Percentiles rank a stretch among this genome's conserved stretches.
phyloP scores from a whole-genome alignment of 1,140 invertebrate genomes.

The Brachionus angularis region DNA sequence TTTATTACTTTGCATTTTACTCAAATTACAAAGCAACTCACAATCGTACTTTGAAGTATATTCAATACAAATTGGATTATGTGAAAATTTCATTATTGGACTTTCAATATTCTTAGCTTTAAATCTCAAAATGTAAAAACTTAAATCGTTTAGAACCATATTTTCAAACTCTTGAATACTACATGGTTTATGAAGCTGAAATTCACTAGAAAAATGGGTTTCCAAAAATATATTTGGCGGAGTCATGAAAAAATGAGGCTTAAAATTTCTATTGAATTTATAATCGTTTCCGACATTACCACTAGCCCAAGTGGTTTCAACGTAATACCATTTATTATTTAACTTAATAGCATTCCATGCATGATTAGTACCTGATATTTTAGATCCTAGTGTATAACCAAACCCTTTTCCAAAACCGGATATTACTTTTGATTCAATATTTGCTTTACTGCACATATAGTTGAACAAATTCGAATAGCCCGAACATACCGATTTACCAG shows the following conservation, averaged over 20 bases:
- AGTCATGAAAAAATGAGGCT: conserved; percentile 3
- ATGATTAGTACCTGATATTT: conserved; percentile 15
- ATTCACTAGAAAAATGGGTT: neutral
- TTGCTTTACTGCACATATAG: neutral
- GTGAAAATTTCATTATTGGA: neutral
- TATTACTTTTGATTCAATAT: neutral
- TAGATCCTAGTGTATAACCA: neutral
- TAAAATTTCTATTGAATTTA: neutral
- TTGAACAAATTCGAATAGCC: neutral
- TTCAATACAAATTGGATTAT: conserved; percentile 1
- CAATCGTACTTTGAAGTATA: neutral
- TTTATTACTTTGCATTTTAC: neutral
- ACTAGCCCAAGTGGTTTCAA: conserved; percentile 13
- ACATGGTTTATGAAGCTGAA: neutral
- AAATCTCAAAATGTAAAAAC: neutral
- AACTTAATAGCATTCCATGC: conserved; percentile 23
- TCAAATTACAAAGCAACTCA: neutral
- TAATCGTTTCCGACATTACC: neutral
- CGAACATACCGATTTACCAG: neutral
- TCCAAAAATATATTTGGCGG: neutral
- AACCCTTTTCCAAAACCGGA: neutral
- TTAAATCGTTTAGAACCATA: neutral
- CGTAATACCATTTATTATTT: neutral
- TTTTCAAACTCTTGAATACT: conserved; percentile 2
- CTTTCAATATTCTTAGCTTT: neutral